Evolutionary conservation across 2,888 invertebrate genomes (phyloP), one percentile per base, ranked within the genome.

Genomic region (Standfussiana lucernea): DNA sequence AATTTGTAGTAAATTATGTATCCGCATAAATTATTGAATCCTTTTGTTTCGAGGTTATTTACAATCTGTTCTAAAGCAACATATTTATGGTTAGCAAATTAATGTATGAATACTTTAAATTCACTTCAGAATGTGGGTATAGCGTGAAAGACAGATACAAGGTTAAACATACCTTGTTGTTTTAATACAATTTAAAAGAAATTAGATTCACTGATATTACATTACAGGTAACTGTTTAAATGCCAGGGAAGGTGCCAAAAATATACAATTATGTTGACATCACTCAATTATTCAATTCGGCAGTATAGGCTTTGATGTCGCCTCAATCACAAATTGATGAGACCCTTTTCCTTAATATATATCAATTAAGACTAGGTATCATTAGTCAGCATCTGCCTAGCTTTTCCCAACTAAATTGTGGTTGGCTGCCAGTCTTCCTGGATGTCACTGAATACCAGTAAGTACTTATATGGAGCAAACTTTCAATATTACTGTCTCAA

Each of bases 1-100:
- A 84, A 84, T 84, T 82, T 67, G 73, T 62, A 42, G 66, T 62
- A 21, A 70, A 80, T 82, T 80, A 64, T 53, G 56, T 21, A 50
- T 78, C 6, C 0, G 15, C 61, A 73, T 84, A 66, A 50, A 84
- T 79, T 50, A 79, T 53, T 45, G 21, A 21, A 35, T 24, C 24
- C 37, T 79, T 81, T 72, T 70, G 56, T 69, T 28, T 50, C 28
- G 1, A 37, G 13, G 50, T 65, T 77, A 59, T 69, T 69, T 76
- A 53, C 28, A 45, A 18, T 28, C 1, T 35, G 18, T 28, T 28
- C 28, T 50, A n/a, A 64, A 11, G 53, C 7, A 7, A 47, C 4
- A 56, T 40, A 32, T 8, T 2, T 59, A 50, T 8, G 40, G 61
- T n/a, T 5, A 45, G 35, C 13, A 42, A 70, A 45, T 69, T 45